These are phyloP conservation scores for Pavo muticus DNA, from an alignment of 2,113 vertebrate species.

Conservation along the genomic window DNA sequence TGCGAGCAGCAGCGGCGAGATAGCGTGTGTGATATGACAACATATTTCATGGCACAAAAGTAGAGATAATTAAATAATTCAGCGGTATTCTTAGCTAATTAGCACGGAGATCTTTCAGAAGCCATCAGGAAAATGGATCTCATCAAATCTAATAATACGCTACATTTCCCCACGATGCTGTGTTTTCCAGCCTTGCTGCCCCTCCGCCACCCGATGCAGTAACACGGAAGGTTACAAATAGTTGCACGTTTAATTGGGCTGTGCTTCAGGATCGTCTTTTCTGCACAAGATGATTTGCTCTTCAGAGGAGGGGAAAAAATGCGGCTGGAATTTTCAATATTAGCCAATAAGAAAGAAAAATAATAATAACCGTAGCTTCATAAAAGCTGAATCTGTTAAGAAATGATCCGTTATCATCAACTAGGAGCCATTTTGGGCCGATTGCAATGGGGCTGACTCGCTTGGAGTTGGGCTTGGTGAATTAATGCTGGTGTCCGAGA, in stretches of 20 bases:
- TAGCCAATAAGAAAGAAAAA: not conserved
- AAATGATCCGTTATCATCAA: not conserved
- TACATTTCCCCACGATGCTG: conserved; percentile 38
- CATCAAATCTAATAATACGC: conserved; percentile 66
- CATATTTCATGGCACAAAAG: conserved; percentile 78
- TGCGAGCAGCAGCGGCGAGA: conserved; percentile 70
- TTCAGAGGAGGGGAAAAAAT: not conserved
- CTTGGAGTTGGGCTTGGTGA: not conserved
- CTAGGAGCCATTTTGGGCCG: not conserved
- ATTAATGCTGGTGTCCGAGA: not conserved
- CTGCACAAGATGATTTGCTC: not conserved
- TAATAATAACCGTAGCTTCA: not conserved
- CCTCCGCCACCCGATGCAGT: conserved; percentile 10
- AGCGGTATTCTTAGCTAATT: conserved; percentile 78
- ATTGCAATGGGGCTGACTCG: not conserved
- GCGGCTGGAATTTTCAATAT: not conserved
- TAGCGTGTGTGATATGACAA: conserved; percentile 77
- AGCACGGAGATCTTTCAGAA: conserved; percentile 75
- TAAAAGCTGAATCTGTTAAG: not conserved
- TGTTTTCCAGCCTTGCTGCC: conserved; percentile 11
- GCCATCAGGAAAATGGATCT: conserved; percentile 77
- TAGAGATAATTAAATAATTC: conserved; percentile 82
- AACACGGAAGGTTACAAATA: not conserved
- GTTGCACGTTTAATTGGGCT: not conserved
- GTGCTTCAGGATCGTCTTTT: not conserved